These are phyloP conservation scores for Pseudochaenichthys georgianus DNA, from an alignment of 2,797 vertebrate species.

Conservation along the genomic window DNA sequence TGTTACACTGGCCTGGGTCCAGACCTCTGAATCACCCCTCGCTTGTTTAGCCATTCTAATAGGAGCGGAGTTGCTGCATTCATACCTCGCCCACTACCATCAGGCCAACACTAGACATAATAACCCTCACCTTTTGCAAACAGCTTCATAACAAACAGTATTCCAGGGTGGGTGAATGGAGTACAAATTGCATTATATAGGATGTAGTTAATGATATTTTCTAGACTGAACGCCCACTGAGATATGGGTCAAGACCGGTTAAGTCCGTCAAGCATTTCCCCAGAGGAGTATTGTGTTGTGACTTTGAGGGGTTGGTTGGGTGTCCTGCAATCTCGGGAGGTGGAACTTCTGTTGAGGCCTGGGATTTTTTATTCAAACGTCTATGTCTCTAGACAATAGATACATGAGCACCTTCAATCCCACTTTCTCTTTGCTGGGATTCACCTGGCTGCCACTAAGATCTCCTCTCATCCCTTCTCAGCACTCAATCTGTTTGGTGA, in stretches of 20 bases:
- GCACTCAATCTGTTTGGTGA: conserved; percentile 76
- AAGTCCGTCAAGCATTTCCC: not conserved
- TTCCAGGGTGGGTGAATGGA: not conserved
- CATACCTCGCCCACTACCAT: not conserved
- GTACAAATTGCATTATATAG: not conserved
- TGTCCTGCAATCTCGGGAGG: not conserved
- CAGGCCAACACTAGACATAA: not conserved
- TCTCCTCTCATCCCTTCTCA: conserved; percentile 70
- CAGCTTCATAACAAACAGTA: not conserved
- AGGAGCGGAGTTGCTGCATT: not conserved
- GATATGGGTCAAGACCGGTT: not conserved
- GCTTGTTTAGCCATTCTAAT: not conserved
- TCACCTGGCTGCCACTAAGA: conserved; percentile 57
- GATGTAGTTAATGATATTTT: not conserved
- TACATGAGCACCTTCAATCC: not conserved
- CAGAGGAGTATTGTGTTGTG: not conserved
- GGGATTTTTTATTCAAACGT: not conserved
- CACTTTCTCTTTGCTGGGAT: conserved; percentile 28
- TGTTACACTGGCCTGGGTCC: not conserved
- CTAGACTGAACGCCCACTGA: not conserved
- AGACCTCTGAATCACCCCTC: not conserved
- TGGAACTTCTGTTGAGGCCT: not conserved
- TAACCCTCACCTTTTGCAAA: not conserved
- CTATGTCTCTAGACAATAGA: not conserved
- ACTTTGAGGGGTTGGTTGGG: not conserved